Evolutionary conservation across 2,888 invertebrate species (phyloP).

Genomic region (Diploptera punctata): DNA sequence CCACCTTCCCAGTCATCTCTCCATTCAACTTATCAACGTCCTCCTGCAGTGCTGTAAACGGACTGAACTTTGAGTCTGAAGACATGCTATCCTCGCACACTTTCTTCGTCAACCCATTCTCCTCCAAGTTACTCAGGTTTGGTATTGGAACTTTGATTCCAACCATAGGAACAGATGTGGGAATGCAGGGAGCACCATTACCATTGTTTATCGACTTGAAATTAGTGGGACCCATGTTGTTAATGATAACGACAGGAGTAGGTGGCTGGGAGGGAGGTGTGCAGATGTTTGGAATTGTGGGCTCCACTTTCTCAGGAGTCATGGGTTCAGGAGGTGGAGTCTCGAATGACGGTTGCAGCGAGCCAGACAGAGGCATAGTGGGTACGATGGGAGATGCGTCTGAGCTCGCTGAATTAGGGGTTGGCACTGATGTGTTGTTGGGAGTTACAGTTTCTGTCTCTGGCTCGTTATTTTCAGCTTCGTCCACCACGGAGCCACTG

Average conservation of each 20-base stretch:
- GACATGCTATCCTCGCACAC: neutral
- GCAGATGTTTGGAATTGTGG: neutral
- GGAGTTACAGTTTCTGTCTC: slow-evolving; percentile 36
- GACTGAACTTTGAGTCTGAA: neutral
- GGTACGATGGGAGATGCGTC: slow-evolving; percentile 13
- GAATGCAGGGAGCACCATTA: neutral
- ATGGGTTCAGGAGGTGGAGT: neutral
- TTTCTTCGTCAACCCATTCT: slow-evolving; percentile 11
- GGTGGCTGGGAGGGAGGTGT: neutral
- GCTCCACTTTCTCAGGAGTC: neutral
- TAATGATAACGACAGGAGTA: slow-evolving; percentile 14
- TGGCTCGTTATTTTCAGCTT: slow-evolving; percentile 62
- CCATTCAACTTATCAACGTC: slow-evolving; percentile 30
- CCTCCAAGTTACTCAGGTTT: slow-evolving; percentile 10
- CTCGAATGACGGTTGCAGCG: neutral
- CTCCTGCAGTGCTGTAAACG: neutral
- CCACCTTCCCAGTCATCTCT: slow-evolving; percentile 37
- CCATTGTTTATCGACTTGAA: slow-evolving; percentile 20
- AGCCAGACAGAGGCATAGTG: neutral
- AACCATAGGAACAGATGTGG: slow-evolving; percentile 1
- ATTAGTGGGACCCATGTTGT: neutral
- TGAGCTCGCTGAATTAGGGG: slow-evolving; percentile 3
- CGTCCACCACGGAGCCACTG: slow-evolving; percentile 81
- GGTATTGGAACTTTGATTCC: slow-evolving; percentile 30
- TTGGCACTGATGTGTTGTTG: slow-evolving; percentile 1